Evolutionary conservation across 30 jellyfish, hydroid and myxozoan genomes (phyloP), one percentile per base, ranked within the genome.

Genomic region (Mastigias papua): DNA sequence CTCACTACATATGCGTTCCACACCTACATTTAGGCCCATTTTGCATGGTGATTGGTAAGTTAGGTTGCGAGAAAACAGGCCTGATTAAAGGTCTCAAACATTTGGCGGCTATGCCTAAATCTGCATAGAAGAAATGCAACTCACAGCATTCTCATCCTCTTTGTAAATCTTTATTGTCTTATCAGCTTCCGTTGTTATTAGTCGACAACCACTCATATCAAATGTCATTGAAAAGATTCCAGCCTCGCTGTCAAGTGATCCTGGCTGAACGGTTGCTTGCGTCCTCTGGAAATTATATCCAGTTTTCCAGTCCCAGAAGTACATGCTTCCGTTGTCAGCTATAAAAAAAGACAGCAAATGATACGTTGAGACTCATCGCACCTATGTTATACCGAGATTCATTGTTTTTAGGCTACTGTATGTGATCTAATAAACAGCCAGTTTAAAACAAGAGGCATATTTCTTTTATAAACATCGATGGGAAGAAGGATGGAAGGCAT

Each of bases 311-410:
- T 96, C 99, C 99, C 99, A 96, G 65, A 96, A 80, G 71, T 92
- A 89, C 99, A 96, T 91, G 80, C 98, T 91, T 11, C 99, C 99
- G 63, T 96, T 92, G 86, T 96, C 99, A 61, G 97, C 99, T 96
- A 66, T 0, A 69, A 34, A 37, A 32, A 49, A 62, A 42, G 23
- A 34, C 0, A 42, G 8, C 60, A 46, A n/a, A 4, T 42, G 54
- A 42, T 42, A 42, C 54, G 7, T 4, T 15, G 13, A 42, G 13
- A 42, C 7, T 15, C 7, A 42, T 15, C 7, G 13, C 54, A 42
- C 13, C 54, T 4, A 42, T 4, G 17, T 7, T 5, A 54, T 7
- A 54, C 20, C 27, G 17, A 54, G 25, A 54, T 5, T 54, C 7
- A 8, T 42, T 42, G 54, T 15, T 42, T 42, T 42, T 4, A 15